Base-by-base conservation (phyloP, 2,113 vertebrate genomes). In the Anthoscopus minutus region DNA sequence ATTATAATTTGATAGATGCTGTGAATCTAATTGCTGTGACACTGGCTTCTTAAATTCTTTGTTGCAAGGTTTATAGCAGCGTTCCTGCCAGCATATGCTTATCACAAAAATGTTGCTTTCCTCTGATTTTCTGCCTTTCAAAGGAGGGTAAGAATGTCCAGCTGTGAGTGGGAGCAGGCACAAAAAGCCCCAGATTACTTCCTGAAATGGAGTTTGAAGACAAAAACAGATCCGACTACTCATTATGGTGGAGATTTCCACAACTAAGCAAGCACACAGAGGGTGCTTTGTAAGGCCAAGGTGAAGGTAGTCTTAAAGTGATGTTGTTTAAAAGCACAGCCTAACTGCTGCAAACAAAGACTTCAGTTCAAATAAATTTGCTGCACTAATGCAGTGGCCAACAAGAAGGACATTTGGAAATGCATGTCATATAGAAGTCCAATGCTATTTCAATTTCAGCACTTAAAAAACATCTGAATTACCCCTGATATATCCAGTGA, bases 91-190 rank as follows among this genome's bases (percentile, higher is more conserved):
- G 76, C 35, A 28, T 40, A 65, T 0, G 18, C 54, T 86, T 96
- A 94, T 93, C 90, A 70, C 71, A 15, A 62, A 80, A 94, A 81
- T 35, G 42, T 78, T 77, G 54, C 76, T 73, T 94, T 96, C 67
- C 80, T 88, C 64, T 70, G 79, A 83, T 70, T 88, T 94, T 92
- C 67, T 88, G 38, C 67, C 78, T 89, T 83, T 88, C 86, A 93
- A 62, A 86, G 38, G 79, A 87, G 54, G 37, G 71, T 17, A 50
- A 70, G 37, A 88, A 80, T 61, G 48, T 58, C 79, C 67, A 67
- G 58, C 79, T 93, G 92, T 82, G 85, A 66, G 58, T 81, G 82
- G 66, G 54, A 90, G 58, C 53, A 80, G 67, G 58, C 82, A 77
- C 1, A 9, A 94, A 93, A 95, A 92, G 24, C 20, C 56, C 20